Evolutionary conservation across 2,113 vertebrate genomes (phyloP).

Genomic region (Taxidea taxus): DNA sequence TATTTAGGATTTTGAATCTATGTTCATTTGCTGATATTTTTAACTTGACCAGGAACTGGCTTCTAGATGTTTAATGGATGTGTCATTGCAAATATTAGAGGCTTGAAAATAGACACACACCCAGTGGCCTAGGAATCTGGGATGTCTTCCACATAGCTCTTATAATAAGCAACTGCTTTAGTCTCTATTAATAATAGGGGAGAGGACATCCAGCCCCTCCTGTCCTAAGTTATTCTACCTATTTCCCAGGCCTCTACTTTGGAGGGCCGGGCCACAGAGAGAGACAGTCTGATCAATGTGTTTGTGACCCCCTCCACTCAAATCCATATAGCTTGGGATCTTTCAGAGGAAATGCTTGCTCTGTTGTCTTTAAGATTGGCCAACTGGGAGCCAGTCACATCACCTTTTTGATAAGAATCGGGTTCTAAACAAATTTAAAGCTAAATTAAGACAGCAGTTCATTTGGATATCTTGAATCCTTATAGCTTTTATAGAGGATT

Average conservation of each 20-base stretch:
- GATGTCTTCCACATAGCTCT: conserved; percentile 55
- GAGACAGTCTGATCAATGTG: not conserved
- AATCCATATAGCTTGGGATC: not conserved
- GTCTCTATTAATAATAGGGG: conserved; percentile 52
- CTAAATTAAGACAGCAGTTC: not conserved
- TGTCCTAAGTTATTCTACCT: not conserved
- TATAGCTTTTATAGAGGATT: too few species aligned
- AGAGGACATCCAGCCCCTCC: not conserved
- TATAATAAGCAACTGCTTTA: conserved; percentile 47
- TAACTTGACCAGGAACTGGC: conserved; percentile 46
- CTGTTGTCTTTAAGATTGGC: not conserved
- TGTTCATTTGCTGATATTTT: conserved; percentile 51
- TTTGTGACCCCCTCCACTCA: not conserved
- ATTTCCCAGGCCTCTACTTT: not conserved
- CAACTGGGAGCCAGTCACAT: not conserved
- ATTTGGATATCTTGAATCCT: not conserved
- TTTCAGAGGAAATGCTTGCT: not conserved
- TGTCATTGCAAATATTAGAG: conserved; percentile 40
- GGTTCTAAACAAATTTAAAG: conserved; percentile 9
- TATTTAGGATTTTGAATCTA: conserved; percentile 42
- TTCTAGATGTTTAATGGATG: conserved; percentile 57
- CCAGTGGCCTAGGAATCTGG: conserved; percentile 48
- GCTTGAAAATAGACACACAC: conserved; percentile 67
- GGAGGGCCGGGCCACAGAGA: not conserved
- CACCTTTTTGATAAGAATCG: conserved; percentile 9